Evolutionary conservation across 2,888 invertebrate genomes (phyloP), one percentile per base, ranked within the genome.

Genomic region (Melieria crassipennis): DNA sequence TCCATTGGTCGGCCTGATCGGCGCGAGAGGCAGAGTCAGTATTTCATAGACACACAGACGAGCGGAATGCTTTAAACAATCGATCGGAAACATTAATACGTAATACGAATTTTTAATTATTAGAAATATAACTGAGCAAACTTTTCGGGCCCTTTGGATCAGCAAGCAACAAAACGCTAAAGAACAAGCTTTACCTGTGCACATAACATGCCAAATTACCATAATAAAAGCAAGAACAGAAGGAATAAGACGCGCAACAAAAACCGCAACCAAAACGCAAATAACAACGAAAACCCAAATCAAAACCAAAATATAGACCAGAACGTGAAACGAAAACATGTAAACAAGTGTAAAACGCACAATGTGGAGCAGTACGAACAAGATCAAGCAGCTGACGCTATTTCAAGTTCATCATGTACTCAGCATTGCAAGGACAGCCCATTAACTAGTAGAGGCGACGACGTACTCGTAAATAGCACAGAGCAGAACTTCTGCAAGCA

Each of bases 151-250:
- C 13, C 47, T 7, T n/a, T 45, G 13, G 10, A 55, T 43, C 3
- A 45, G n/a, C 6, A 11, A 61, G 13, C n/a, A 65, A 55, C 7
- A 16, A 45, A 60, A 52, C 50, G 13, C 50, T 48, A 48, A 67
- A 58, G 60, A 45, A 43, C n/a, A 60, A 58, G 67, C 50, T 52
- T 52, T 52, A 52, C 60, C 60, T 52, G 50, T 62, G 47, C 7
- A 47, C 58, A 61, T 62, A 73, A 71, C 73, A 73, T 85, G 85
- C 85, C 84, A 70, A 84, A 82, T 77, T 79, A 84, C 73, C 81
- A 81, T 65, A 82, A 81, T 76, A 81, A 81, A 50, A 82, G 82
- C 76, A 82, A 79, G 68, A 80, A 81, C 72, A 81, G 80, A 73
- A 81, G 82, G 69, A 83, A 81, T 47, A 85, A 80, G 74, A 80